A percentile compares a stretch with the other conserved stretches of the same genome.
These are phyloP conservation scores for Parazoanthus atlanticus DNA, from an alignment of 92 coral and sea anemone genomes.

Conservation along the genomic window DNA sequence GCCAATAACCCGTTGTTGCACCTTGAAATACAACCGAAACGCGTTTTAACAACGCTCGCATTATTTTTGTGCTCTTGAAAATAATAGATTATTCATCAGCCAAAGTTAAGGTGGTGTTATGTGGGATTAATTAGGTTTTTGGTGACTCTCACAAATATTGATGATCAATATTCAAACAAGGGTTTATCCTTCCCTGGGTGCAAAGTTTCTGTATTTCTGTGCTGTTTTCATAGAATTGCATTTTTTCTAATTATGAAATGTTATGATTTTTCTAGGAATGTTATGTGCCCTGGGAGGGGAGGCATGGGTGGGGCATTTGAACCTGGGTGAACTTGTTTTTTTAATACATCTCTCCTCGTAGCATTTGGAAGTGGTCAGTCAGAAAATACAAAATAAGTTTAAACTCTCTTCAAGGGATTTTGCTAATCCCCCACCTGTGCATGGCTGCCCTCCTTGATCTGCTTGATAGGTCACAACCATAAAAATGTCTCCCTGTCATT, in stretches of 20 bases:
- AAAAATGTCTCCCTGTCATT: not conserved
- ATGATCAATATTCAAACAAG: not conserved
- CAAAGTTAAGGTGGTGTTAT: not conserved
- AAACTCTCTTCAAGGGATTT: too few species aligned
- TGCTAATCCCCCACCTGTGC: not conserved
- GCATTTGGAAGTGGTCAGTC: not conserved
- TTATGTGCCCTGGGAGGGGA: too few species aligned
- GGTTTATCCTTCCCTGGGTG: not conserved
- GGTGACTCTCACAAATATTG: not conserved
- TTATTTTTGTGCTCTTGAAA: not conserved
- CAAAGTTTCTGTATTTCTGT: not conserved
- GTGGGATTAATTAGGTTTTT: not conserved
- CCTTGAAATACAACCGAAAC: not conserved
- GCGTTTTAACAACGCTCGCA: not conserved
- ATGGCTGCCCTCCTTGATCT: too few species aligned
- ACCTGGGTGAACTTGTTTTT: not conserved
- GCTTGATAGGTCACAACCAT: not conserved
- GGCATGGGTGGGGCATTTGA: too few species aligned
- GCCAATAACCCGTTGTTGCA: not conserved
- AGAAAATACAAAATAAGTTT: not conserved
- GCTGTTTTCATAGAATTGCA: not conserved
- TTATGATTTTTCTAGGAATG: too few species aligned
- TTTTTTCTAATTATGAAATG: too few species aligned
- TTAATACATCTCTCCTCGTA: not conserved
- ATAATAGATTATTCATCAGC: not conserved